Evolutionary conservation across 2,888 invertebrate species (phyloP), one percentile per base, ranked within the genome.

Genomic region (Drosophila incognita): DNA sequence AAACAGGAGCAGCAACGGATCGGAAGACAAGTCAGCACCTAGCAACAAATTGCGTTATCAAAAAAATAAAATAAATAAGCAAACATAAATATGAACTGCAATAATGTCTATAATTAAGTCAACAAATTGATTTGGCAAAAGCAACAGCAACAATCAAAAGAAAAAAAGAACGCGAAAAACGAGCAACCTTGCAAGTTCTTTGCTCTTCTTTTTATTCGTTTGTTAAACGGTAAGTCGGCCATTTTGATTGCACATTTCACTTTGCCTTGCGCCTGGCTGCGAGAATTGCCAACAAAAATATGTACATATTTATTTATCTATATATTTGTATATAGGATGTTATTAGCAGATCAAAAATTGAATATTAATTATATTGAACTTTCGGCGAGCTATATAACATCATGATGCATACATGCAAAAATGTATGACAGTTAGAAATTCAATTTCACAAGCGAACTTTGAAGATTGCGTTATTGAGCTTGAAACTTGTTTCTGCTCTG

Each of bases 171-270:
- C 46, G 46, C 24, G 24, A 56, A 61, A 49, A 42, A 36, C 61
- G 58, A 53, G 64, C 68, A 72, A 65, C 56, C 69, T 76, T 70
- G 69, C 68, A 49, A 78, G 69, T 71, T 68, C 65, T 79, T 59
- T 65, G 66, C 74, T 59, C 70, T 62, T 67, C 60, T 67, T 64
- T 81, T 66, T 48, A 71, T 65, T 62, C 78, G 74, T 74, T 71
- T 54, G 48, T 76, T 73, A 76, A 79, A 87, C 76, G 87, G 84
- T 85, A 84, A 87, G 84, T 87, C 69, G 51, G 83, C 84, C 84
- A 87, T 84, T 79, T 86, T 87, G 42, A 75, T 84, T 87, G 72
- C 64, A 72, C 24, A 76, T 74, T 83, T 71, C 40, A 54, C 56
- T 51, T 69, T 62, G 29, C 8, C 27, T 67, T 77, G 65, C 36